Evolutionary conservation across 2,888 invertebrate species (phyloP).

Genomic region (Platycheirus rosarum): DNA sequence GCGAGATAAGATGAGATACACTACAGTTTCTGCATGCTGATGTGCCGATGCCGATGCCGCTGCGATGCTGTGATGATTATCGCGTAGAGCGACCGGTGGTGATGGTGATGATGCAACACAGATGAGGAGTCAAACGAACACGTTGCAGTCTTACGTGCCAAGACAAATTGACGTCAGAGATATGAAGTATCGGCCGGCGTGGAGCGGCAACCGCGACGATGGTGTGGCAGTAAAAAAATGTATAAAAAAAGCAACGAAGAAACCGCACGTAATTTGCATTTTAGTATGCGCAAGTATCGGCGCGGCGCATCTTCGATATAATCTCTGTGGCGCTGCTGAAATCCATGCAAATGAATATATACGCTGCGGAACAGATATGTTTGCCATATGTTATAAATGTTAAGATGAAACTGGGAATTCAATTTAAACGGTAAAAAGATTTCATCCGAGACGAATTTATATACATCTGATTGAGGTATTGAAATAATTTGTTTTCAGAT

Average conservation of each 20-base stretch:
- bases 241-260: conserved; percentile 17
- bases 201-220: not conserved
- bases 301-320: conserved; percentile 18
- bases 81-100: conserved; percentile 10
- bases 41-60: conserved; percentile 25
- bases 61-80: conserved; percentile 45
- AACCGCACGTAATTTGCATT: conserved; percentile 39
- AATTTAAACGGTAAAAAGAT: conserved; percentile 33
- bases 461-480: conserved; percentile 17
- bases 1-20: conserved; percentile 64
- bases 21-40: conserved; percentile 40
- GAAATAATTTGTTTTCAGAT: conserved; percentile 10
- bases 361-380: conserved; percentile 2
- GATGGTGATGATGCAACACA: conserved; percentile 46
- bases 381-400: conserved; percentile 17
- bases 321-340: not conserved
- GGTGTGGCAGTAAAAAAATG: conserved; percentile 13
- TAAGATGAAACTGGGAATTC: conserved; percentile 1
- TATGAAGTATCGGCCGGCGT: conserved; percentile 25
- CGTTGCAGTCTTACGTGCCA: conserved; percentile 1
- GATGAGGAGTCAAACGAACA: conserved; percentile 11
- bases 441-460: conserved; percentile 28
- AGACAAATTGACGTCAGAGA: conserved; percentile 58
- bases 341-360: not conserved
- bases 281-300: conserved; percentile 21